phyloP scores from a whole-genome alignment of 2,888 invertebrate species.

The Timema podura region DNA sequence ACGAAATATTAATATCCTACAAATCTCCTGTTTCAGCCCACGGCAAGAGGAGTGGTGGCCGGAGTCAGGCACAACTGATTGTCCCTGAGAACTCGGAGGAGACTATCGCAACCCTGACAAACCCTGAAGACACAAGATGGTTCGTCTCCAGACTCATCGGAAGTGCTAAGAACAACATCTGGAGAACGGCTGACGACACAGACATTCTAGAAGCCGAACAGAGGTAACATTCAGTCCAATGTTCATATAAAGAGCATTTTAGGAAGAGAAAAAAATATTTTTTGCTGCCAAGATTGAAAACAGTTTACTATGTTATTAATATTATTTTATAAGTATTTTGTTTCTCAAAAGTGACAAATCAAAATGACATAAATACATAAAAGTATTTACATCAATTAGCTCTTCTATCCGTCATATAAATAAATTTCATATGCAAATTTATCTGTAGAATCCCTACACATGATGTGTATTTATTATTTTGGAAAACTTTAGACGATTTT shows the following conservation, averaged over 20 bases:
- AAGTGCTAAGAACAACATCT: background rate
- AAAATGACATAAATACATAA: background rate
- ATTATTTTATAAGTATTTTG: background rate
- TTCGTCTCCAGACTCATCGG: constrained; percentile 22
- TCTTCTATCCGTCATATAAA: background rate
- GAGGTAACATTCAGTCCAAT: background rate
- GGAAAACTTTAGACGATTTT: too few species aligned
- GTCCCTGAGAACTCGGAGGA: background rate
- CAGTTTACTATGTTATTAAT: background rate
- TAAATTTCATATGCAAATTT: background rate
- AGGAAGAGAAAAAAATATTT: too few species aligned
- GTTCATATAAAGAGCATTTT: background rate
- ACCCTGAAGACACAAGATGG: constrained; percentile 25
- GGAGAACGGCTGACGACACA: background rate
- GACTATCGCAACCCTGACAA: background rate
- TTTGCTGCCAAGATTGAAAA: background rate
- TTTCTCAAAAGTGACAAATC: background rate
- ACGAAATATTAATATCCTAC: too few species aligned
- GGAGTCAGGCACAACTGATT: constrained; percentile 31
- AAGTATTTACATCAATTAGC: background rate
- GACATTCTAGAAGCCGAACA: background rate
- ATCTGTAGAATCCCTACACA: too few species aligned
- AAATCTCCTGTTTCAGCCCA: constrained; percentile 50
- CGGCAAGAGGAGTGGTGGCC: constrained; percentile 56
- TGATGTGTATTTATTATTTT: too few species aligned